Evolutionary conservation across 1,140 invertebrate species (phyloP).

Genomic region (Papilio polytes): DNA sequence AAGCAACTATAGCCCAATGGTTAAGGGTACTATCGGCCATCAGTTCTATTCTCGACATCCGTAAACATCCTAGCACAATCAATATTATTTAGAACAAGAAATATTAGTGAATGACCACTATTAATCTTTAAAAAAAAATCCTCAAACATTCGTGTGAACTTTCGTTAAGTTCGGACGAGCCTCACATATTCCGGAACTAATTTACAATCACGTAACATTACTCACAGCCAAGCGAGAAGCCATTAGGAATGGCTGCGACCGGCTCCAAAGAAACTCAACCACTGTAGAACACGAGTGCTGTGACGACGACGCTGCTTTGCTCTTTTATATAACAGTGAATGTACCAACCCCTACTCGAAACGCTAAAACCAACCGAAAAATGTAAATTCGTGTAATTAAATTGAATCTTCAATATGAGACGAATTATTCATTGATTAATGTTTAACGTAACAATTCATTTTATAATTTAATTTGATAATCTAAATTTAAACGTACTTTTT

Average conservation of each 20-base stretch:
- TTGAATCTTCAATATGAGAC: conserved; percentile 41
- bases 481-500: neutral
- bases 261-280: conserved; percentile 36
- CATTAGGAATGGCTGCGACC: conserved; percentile 62
- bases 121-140: neutral
- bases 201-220: conserved; percentile 51
- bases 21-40: no score
- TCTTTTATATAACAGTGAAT: conserved; percentile 78
- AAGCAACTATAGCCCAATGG: no score
- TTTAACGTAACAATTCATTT: neutral
- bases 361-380: conserved; percentile 44
- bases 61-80: no score
- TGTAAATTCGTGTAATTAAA: conserved; percentile 45
- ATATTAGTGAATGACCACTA: no score
- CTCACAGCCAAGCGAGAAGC: conserved; percentile 72
- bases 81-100: no score
- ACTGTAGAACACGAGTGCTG: conserved; percentile 41
- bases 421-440: neutral
- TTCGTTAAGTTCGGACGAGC: conserved; percentile 10
- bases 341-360: conserved; percentile 65
- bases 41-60: no score
- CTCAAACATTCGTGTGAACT: conserved; percentile 9
- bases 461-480: neutral
- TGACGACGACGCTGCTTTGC: conserved; percentile 44
- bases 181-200: conserved; percentile 39